Evolutionary conservation across 2,797 vertebrate genomes (phyloP).

Genomic region (Coregonus ussuriensis): DNA sequence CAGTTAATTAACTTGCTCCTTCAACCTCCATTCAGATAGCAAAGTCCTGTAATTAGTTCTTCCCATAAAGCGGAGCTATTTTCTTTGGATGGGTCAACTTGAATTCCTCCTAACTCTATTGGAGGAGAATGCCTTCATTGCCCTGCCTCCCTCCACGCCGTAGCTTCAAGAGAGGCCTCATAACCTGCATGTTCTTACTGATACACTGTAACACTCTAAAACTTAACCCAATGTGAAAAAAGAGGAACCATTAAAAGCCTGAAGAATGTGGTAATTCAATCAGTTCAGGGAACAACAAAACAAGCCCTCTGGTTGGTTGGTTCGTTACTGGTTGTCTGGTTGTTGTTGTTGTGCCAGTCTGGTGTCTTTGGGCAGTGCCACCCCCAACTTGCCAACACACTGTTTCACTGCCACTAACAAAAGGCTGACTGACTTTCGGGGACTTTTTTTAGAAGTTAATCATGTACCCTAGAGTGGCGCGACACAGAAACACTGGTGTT

Average conservation of each 20-base stretch:
- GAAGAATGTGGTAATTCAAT: slow-evolving; percentile 59
- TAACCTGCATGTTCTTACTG: slow-evolving; percentile 62
- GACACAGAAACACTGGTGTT: slow-evolving; percentile 72
- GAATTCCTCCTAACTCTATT: slow-evolving; percentile 60
- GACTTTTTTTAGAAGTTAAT: slow-evolving; percentile 78
- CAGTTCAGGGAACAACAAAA: slow-evolving; percentile 50
- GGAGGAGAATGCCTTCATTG: slow-evolving; percentile 26
- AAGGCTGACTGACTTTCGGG: slow-evolving; percentile 70
- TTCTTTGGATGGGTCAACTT: slow-evolving; percentile 60
- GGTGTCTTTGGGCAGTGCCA: slow-evolving; percentile 50
- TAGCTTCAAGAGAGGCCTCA: slow-evolving; percentile 53
- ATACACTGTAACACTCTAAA: slow-evolving; percentile 58
- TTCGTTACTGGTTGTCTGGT: slow-evolving; percentile 12
- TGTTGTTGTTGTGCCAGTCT: slow-evolving; percentile 49
- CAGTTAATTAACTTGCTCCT: slow-evolving; percentile 58
- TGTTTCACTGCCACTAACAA: slow-evolving; percentile 66
- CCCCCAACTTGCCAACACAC: slow-evolving; percentile 52
- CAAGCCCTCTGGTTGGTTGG: slow-evolving; percentile 26
- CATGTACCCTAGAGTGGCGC: slow-evolving; percentile 76
- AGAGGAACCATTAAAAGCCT: slow-evolving; percentile 59
- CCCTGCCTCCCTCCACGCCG: slow-evolving; percentile 30
- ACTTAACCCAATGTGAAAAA: slow-evolving; percentile 58
- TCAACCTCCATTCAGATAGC: slow-evolving; percentile 60
- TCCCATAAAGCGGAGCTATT: slow-evolving; percentile 61
- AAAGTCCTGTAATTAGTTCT: slow-evolving; percentile 70